phyloP scores from a whole-genome alignment of 1,140 invertebrate genomes.

The Pteromalus puparum region DNA sequence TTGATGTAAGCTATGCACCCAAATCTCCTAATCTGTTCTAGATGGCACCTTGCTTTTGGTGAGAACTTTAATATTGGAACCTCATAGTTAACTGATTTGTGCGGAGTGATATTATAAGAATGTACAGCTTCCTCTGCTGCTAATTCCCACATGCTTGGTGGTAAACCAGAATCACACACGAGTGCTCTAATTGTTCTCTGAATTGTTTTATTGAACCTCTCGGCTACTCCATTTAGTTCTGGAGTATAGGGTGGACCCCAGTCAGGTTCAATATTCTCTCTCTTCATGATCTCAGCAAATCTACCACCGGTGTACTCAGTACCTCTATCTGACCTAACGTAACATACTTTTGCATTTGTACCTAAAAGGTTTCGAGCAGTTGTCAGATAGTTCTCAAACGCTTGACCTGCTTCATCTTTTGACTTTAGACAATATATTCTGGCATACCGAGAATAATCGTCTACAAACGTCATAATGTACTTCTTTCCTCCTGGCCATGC shows the following conservation, averaged over 20 bases:
- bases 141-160: too few species aligned
- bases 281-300: constrained; percentile 49
- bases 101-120: too few species aligned
- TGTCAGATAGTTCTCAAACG: constrained; percentile 41
- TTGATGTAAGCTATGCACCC: constrained; percentile 54
- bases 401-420: constrained; percentile 49
- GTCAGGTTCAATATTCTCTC: constrained; percentile 54
- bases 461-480: constrained; percentile 47
- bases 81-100: too few species aligned
- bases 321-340: constrained; percentile 50
- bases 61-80: too few species aligned
- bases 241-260: constrained; percentile 54
- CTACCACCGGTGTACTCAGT: constrained; percentile 52
- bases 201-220: constrained; percentile 63
- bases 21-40: constrained; percentile 53
- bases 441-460: constrained; percentile 45
- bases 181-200: too few species aligned
- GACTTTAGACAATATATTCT: constrained; percentile 46
- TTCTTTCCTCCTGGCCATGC: constrained; percentile 46
- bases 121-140: too few species aligned
- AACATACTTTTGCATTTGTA: constrained; percentile 52
- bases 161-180: too few species aligned
- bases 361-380: constrained; percentile 50
- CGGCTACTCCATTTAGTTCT: constrained; percentile 64
- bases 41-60: too few species aligned